phyloP scores from a whole-genome alignment of 2,888 invertebrate species.

The Pterostichus niger region DNA sequence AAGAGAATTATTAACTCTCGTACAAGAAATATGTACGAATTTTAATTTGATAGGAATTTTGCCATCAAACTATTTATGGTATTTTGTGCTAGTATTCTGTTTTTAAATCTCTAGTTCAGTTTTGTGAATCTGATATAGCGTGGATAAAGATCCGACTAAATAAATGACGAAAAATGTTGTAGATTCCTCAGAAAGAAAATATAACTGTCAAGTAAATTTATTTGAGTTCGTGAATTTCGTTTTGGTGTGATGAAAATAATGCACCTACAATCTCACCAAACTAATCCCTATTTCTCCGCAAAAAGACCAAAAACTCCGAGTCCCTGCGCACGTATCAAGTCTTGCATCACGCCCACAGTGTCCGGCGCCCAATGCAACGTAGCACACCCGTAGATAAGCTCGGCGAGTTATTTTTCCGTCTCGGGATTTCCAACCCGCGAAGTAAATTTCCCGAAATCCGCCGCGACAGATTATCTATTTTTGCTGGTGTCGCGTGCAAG shows the following conservation, averaged over 20 bases:
- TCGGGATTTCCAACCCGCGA: slow-evolving; percentile 34
- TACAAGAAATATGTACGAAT: no score
- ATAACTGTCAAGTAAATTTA: not conserved
- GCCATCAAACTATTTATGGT: no score
- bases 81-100: no score
- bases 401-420: slow-evolving; percentile 28
- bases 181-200: not conserved
- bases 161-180: not conserved
- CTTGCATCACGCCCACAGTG: not conserved
- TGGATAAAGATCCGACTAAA: no score
- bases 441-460: slow-evolving; percentile 59
- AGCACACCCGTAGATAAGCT: not conserved
- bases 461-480: slow-evolving; percentile 60
- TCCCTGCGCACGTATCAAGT: not conserved
- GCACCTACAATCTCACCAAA: not conserved
- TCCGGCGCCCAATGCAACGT: slow-evolving; percentile 2
- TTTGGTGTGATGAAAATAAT: not conserved
- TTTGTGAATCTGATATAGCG: no score
- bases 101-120: no score
- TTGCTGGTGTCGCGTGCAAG: slow-evolving; percentile 35
- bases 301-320: not conserved
- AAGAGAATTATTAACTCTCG: no score
- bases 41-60: no score
- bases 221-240: not conserved
- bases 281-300: slow-evolving; percentile 4